phyloP scores from a whole-genome alignment of 2,113 vertebrate genomes.

The Lasiurus cinereus region DNA sequence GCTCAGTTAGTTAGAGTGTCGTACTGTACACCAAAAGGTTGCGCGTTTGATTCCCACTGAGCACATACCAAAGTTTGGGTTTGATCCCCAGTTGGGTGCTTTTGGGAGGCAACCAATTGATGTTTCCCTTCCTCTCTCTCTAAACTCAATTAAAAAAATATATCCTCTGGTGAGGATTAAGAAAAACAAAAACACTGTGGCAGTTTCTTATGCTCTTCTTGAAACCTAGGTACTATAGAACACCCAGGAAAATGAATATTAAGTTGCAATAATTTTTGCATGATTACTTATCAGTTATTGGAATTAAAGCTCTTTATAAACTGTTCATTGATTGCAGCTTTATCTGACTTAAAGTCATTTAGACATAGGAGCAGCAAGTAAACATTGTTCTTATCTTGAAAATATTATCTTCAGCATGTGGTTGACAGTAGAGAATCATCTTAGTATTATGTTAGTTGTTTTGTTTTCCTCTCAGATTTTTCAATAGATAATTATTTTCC shows the following conservation, averaged over 20 bases:
- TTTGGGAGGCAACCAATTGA: not conserved
- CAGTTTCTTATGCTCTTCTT: not conserved
- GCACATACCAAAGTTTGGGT: not conserved
- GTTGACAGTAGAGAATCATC: not conserved
- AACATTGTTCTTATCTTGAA: not conserved
- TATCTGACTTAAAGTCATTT: constrained; percentile 14
- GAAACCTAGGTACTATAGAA: not conserved
- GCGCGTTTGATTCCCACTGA: not conserved
- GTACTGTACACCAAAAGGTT: not conserved
- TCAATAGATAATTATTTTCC: constrained; percentile 20
- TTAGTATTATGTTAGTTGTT: not conserved
- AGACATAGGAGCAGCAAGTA: not conserved
- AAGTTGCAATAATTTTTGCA: constrained; percentile 31
- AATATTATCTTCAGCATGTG: not conserved
- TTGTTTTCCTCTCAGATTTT: constrained; percentile 30
- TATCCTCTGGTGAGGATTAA: not conserved
- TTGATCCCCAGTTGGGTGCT: not conserved
- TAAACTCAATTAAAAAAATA: not conserved
- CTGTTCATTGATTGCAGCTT: not conserved
- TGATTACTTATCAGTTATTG: not conserved
- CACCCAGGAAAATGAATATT: not conserved
- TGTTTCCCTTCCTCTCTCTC: not conserved
- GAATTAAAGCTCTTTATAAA: constrained; percentile 21
- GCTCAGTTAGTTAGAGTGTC: not conserved
- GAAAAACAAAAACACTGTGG: not conserved